A percentile compares a stretch with the other conserved stretches of the same genome.
phyloP scores from a whole-genome alignment of 2,113 vertebrate genomes.

The Thalassoma bifasciatum region DNA sequence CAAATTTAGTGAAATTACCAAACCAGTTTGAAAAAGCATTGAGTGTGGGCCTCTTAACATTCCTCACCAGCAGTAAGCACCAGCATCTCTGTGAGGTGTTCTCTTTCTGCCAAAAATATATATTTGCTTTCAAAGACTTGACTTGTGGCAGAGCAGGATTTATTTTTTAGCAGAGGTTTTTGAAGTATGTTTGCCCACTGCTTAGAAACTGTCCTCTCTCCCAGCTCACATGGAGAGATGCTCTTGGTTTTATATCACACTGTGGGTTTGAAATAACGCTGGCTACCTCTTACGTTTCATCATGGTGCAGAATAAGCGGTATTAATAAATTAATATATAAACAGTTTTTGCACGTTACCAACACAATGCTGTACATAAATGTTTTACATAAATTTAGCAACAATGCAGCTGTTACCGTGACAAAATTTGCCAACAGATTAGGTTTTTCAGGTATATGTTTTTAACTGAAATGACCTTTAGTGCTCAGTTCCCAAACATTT shows the following conservation, averaged over 20 bases:
- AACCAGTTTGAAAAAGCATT: background rate
- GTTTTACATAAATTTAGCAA: too few species aligned
- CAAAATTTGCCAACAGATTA: too few species aligned
- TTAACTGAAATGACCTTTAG: too few species aligned
- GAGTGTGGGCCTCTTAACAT: constrained; percentile 12
- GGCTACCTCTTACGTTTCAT: too few species aligned
- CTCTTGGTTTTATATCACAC: background rate
- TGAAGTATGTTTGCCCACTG: background rate
- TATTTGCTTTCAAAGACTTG: background rate
- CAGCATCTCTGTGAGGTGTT: background rate
- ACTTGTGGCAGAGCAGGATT: background rate
- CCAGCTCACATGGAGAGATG: background rate
- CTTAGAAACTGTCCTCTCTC: background rate
- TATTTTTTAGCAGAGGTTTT: background rate
- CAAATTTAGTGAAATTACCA: background rate
- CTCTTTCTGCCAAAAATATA: background rate
- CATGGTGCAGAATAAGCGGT: too few species aligned
- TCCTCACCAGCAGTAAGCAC: background rate
- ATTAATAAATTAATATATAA: too few species aligned
- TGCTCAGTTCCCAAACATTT: too few species aligned
- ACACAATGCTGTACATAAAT: too few species aligned
- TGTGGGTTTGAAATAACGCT: background rate
- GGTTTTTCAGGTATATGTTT: too few species aligned
- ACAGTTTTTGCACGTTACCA: too few species aligned
- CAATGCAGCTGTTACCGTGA: too few species aligned